Evolutionary conservation across 2,888 invertebrate species (phyloP).

Genomic region (Eupithecia dodoneata): DNA sequence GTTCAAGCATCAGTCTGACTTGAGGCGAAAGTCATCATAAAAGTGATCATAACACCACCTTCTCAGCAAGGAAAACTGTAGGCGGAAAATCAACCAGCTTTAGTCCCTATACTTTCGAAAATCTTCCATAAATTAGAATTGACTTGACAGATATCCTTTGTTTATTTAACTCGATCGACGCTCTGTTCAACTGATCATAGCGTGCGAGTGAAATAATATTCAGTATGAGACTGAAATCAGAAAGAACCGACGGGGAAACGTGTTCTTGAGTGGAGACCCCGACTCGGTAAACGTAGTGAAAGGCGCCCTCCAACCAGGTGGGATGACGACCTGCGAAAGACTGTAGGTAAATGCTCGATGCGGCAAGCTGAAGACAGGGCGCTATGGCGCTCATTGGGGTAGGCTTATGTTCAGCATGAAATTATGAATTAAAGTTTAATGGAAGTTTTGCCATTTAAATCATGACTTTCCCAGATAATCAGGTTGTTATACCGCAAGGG

Average conservation of each 20-base stretch:
- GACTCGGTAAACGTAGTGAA: too few relatives aligned
- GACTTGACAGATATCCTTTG: neutral
- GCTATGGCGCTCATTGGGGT: too few relatives aligned
- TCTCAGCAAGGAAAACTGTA: neutral
- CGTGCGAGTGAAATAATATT: neutral
- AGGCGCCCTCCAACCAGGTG: too few relatives aligned
- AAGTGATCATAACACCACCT: neutral
- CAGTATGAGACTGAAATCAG: too few relatives aligned
- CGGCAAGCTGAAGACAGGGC: too few relatives aligned
- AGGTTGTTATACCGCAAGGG: neutral
- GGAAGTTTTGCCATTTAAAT: neutral
- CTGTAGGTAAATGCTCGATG: too few relatives aligned
- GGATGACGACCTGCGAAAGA: too few relatives aligned
- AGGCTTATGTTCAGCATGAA: too few relatives aligned
- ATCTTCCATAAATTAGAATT: too few relatives aligned
- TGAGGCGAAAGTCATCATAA: slow-evolving; percentile 23
- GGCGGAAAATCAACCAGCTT: neutral
- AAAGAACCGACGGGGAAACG: too few relatives aligned
- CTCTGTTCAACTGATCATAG: neutral
- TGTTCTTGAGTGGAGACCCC: too few relatives aligned
- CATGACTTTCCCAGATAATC: neutral
- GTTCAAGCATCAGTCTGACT: slow-evolving; percentile 15
- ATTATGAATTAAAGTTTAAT: neutral
- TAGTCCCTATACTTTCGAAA: neutral
- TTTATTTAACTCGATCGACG: neutral